Base-by-base conservation (phyloP, 2,888 invertebrate genomes). In the Cephus sareptanus region DNA sequence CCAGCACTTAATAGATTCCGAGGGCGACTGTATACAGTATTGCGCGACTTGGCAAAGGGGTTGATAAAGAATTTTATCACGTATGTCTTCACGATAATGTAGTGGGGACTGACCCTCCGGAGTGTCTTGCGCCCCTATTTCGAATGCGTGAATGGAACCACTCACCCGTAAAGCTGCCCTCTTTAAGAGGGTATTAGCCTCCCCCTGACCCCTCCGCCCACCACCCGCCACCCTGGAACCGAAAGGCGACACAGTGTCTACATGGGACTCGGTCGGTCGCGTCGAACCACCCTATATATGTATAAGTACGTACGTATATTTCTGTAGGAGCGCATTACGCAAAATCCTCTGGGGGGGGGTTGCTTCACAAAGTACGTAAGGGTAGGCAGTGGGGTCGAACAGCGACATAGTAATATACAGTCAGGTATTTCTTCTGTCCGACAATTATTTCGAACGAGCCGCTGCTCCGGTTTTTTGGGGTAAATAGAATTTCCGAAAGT, bases 181-280 rank as follows among this genome's bases (percentile, higher is more conserved):
- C 82, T 84, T 84, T 82, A 84, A 81, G 84, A 80, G 82, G 81
- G 79, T 84, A 85, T 84, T 84, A 85, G 83, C 82, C 81, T 76
- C 80, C 83, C 81, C 81, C 69, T 73, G 70, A 30, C 56, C 40
- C 71, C 56, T 35, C 73, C 78, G 13, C 40, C 76, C 79, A 12
- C 40, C 40, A 23, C 23, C 23, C 40, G 9, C 23, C 23, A 0
- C 15, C 23, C 23, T 23, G 71, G 31, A 71, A 31, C 31, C 34
- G 12, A 34, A 15, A 75, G 84, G 86, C 84, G 84, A 84, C 86
- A 78, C 79, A 68, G 78, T 81, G 84, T 84, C 84, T 86, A 79
- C 81, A 69, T 75, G 78, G 76, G 30, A 73, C 68, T 73, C 73
- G 40, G 33, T 56, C 56, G 56, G 71, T 56, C 74, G 77, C 56